Evolutionary conservation across 2,797 vertebrate genomes (phyloP).

Genomic region (Astyanax mexicanus): DNA sequence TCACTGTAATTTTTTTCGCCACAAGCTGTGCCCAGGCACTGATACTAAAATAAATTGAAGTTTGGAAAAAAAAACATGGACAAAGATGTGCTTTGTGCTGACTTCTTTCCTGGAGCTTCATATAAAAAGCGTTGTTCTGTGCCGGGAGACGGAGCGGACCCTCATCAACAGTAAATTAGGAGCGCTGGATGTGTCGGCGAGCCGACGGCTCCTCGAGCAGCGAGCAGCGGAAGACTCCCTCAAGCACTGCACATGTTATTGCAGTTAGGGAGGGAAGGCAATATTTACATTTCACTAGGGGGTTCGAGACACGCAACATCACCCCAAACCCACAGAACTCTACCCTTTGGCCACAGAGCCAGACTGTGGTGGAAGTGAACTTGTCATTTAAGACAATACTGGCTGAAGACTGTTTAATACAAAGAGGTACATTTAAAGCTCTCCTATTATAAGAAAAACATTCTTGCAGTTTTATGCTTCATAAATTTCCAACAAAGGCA

Average conservation of each 20-base stretch:
- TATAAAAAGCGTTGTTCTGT: conserved; percentile 45
- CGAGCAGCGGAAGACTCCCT: conserved; percentile 42
- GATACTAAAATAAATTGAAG: conserved; percentile 45
- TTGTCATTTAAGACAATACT: conserved; percentile 1
- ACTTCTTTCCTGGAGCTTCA: conserved; percentile 40
- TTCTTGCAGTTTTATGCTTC: not conserved
- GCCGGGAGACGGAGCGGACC: conserved; percentile 54
- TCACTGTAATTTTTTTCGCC: conserved; percentile 34
- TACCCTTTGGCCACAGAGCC: not conserved
- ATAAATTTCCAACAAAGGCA: not conserved
- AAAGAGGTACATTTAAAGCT: not conserved
- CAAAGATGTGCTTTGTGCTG: conserved; percentile 53
- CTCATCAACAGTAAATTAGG: conserved; percentile 76
- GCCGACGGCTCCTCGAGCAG: conserved; percentile 40
- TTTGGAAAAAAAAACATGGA: conserved; percentile 26
- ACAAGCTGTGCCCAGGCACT: conserved; percentile 40
- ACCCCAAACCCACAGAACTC: conserved; percentile 28
- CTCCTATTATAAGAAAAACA: not conserved
- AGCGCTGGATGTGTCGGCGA: conserved; percentile 38
- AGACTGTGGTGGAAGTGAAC: conserved; percentile 3
- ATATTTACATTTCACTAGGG: conserved; percentile 49
- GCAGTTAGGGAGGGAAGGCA: conserved; percentile 52
- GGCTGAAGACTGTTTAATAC: not conserved
- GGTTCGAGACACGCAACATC: conserved; percentile 28
- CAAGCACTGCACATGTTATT: conserved; percentile 58